Base-by-base conservation (phyloP, 2,797 vertebrate genomes). In the Denticeps clupeoides region DNA sequence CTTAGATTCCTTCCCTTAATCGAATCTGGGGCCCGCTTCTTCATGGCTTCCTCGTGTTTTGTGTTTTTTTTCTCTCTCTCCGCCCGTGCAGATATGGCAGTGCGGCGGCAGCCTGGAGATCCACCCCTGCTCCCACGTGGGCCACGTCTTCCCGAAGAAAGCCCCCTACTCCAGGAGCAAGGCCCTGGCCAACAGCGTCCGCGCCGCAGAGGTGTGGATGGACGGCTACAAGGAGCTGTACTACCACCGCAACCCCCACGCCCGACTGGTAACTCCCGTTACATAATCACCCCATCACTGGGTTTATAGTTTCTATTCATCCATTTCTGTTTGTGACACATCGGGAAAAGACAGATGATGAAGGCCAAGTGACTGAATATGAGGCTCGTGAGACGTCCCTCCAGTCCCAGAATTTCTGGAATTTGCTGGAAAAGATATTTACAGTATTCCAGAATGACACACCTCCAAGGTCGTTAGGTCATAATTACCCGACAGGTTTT, bases 91-190 rank as follows among this genome's bases (percentile, higher is more conserved):
- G 93, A 94, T 93, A 68, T 97, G 92, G 92, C 93, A 96, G 62
- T 97, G 94, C 45, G 93, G 93, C 23, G 93, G 93, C 58, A 89
- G 73, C 59, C 82, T 97, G 70, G 93, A 97, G 75, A 70, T 89
- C 61, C 92, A 97, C 69, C 93, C 94, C 0, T 98, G 94, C 71
- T 98, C 88, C 15, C 88, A 90, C 0, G 88, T 90, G 4, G 89
- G 89, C 35, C 89, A 91, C 0, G 66, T 91, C 33, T 90, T 90
- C 63, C 89, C 89, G 37, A 88, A 80, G 53, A 86, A 83, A 82
- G 87, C 89, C 22, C 89, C 89, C 0, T 91, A 91, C 63, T 87
- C 87, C 0, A 81, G 88, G 27, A 75, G 63, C 60, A 89, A 91
- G 64, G 89, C 88, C 26, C 57, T 91, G 74, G 86, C 86, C 48